Percentiles rank a stretch among this genome's conserved stretches.
Conservation (phyloP, 92 coral and sea anemone species). For the Epizoanthus scotinus region DNA sequence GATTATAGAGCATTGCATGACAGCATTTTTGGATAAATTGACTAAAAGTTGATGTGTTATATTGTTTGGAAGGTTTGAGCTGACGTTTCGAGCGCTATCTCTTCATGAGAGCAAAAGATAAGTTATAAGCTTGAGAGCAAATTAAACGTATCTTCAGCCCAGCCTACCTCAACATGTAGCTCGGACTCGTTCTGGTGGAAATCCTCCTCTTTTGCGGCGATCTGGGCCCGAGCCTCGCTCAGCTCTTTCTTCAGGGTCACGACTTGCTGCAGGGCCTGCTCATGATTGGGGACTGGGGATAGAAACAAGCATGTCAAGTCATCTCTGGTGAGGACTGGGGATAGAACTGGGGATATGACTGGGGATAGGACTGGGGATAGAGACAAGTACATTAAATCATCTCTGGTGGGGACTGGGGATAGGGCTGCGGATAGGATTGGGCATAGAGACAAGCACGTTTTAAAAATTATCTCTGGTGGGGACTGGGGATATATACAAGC, state of each 20-base stretch:
- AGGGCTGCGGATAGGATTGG: too few relatives aligned
- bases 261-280: conserved; percentile 87
- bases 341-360: conserved; percentile 49
- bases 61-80: too few relatives aligned
- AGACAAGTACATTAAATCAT: background rate
- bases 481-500: conserved; percentile 45
- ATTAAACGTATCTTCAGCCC: too few relatives aligned
- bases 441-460: background rate
- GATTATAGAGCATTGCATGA: too few relatives aligned
- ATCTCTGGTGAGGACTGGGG: conserved; percentile 54
- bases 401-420: too few relatives aligned
- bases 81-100: too few relatives aligned
- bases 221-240: conserved; percentile 76
- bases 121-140: too few relatives aligned
- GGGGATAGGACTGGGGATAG: conserved; percentile 43
- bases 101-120: too few relatives aligned
- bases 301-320: background rate
- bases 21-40: too few relatives aligned
- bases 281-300: conserved; percentile 79
- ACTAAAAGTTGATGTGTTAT: too few relatives aligned
- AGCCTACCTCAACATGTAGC: conserved; percentile 83
- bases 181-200: conserved; percentile 86
- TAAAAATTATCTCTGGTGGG: conserved; percentile 44
- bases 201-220: conserved; percentile 87
- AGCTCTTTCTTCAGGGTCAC: conserved; percentile 76